Base-by-base conservation (phyloP, 2,888 invertebrate species). In the Brachynemurus nebulosus region DNA sequence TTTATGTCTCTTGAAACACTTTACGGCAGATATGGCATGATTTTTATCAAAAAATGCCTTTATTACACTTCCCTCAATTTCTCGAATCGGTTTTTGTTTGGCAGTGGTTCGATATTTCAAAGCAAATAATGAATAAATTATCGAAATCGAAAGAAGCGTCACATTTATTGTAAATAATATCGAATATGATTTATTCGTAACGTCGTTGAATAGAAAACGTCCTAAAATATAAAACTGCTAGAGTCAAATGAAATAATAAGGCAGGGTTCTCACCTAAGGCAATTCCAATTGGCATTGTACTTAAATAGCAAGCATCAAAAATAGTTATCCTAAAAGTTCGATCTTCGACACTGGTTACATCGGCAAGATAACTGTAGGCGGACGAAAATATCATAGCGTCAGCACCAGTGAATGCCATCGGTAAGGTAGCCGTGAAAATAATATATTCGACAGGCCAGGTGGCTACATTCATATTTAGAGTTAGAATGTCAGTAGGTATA, bases 221-320 rank as follows among this genome's bases (percentile, higher is more conserved):
- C 82, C 80, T 80, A 64, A 12, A 67, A 67, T 46, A 47, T 45
- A 47, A 52, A 34, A 34, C 16, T 9, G n/a, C n/a, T n/a, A n/a
- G n/a, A n/a, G n/a, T n/a, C n/a, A n/a, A n/a, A n/a, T n/a, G n/a
- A n/a, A n/a, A n/a, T n/a, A n/a, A n/a, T n/a, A n/a, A n/a, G n/a
- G n/a, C n/a, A n/a, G 23, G 23, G 37, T 16, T 2, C 57, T 68
- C 69, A 71, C 84, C 86, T 47, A 83, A 57, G 20, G 82, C 81
- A 5, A 86, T 76, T 35, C 91, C 91, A 1, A 78, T 70, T 0
- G 90, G 89, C 74, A 88, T 84, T 0, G 91, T 82, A 44, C 80
- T 75, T 52, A 91, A 71, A 57, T 89, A 86, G 54, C 82, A 78
- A 0, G 82, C 75, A 57, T 92, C 91, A 44, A 91, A 62, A 40